Conservation (phyloP, 2,113 vertebrate species). For the Muntiacus muntjak region DNA sequence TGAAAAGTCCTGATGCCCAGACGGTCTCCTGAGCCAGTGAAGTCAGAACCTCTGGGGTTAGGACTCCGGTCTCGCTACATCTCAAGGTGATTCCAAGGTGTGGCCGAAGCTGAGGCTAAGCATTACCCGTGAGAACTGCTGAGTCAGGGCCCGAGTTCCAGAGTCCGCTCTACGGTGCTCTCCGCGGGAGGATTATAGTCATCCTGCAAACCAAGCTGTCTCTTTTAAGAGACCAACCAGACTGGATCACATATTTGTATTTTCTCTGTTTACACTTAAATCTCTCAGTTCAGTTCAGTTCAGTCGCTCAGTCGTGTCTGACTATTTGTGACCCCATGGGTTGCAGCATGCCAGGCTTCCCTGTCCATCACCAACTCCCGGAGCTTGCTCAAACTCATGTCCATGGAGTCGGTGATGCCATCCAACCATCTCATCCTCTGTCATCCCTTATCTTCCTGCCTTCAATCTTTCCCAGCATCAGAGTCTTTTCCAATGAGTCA, state of each 20-base stretch:
- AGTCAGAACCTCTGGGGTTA: neutral
- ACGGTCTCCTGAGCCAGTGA: neutral
- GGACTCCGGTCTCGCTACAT: neutral
- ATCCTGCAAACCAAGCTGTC: neutral
- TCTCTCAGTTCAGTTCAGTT: neutral
- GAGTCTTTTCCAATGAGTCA: neutral
- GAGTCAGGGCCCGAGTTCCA: neutral
- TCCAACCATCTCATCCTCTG: neutral
- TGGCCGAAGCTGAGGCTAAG: neutral
- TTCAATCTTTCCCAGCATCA: neutral
- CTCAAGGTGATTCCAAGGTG: neutral
- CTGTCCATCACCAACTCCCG: accelerated
- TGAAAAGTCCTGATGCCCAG: neutral
- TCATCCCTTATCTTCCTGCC: neutral
- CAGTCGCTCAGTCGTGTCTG: accelerated
- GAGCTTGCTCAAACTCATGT: neutral
- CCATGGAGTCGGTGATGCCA: neutral
- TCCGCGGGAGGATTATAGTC: neutral
- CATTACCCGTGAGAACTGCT: neutral
- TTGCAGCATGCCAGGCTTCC: neutral
- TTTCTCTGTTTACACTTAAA: neutral
- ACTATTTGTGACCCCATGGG: neutral
- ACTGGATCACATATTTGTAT: neutral
- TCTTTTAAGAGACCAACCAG: neutral
- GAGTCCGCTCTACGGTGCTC: too few relatives aligned